Evolutionary conservation across 2,797 vertebrate species (phyloP).

Genomic region (Calcarius lapponicus): DNA sequence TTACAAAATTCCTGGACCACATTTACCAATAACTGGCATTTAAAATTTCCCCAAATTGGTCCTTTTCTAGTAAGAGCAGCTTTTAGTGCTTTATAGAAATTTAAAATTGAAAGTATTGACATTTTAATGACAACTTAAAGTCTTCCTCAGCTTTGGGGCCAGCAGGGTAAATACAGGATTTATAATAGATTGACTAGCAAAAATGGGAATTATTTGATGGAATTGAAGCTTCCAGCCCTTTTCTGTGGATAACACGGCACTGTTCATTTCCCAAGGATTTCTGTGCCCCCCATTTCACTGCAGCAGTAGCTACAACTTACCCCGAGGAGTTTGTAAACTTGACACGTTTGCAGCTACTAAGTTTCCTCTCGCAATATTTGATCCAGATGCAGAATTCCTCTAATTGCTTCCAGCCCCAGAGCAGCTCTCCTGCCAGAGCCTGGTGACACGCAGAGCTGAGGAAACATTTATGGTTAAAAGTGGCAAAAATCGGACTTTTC

Average conservation of each 20-base stretch:
- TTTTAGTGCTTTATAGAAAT: background rate
- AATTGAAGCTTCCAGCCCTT: background rate
- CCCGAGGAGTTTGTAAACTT: slow-evolving; percentile 7
- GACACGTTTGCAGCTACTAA: background rate
- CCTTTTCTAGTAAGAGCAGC: background rate
- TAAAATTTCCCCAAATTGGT: background rate
- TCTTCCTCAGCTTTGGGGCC: background rate
- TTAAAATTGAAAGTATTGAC: background rate
- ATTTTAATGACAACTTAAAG: background rate
- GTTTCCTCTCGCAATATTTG: background rate
- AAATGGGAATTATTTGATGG: background rate
- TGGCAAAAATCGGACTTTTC: background rate
- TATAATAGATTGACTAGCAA: background rate
- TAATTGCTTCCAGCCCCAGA: background rate
- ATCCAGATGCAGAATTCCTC: background rate
- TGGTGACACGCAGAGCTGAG: background rate
- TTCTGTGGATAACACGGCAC: background rate
- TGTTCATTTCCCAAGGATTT: background rate
- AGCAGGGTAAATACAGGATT: background rate
- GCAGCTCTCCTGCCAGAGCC: background rate
- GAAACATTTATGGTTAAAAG: background rate
- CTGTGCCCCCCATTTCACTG: background rate
- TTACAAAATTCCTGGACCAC: background rate
- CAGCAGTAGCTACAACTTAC: background rate
- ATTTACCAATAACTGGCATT: background rate